These are phyloP conservation scores for Tragelaphus oryx DNA, from an alignment of 2,797 vertebrate species.

Conservation along the genomic window DNA sequence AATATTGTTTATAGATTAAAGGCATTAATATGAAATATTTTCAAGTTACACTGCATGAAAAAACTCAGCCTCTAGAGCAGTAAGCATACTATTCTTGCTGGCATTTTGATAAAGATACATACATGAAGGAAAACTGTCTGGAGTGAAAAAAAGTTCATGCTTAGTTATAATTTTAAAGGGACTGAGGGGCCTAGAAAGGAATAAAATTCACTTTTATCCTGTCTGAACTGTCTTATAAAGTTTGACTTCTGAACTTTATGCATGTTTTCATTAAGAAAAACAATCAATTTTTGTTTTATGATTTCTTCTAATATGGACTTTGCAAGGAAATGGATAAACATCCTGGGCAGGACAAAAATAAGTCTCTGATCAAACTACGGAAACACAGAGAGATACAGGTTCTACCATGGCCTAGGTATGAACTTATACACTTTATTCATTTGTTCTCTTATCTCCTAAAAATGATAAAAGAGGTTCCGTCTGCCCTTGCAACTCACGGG, in stretches of 20 bases:
- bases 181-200: neutral
- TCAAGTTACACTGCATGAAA: neutral
- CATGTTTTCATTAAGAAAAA: conserved; percentile 20
- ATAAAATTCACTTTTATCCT: neutral
- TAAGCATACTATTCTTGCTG: neutral
- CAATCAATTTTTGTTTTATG: neutral
- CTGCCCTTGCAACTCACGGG: neutral
- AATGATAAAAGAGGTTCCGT: neutral
- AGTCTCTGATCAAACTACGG: neutral
- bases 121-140: neutral
- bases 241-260: neutral
- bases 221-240: neutral
- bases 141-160: neutral
- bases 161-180: neutral
- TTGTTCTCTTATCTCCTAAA: neutral
- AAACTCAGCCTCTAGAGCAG: neutral
- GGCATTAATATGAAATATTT: neutral
- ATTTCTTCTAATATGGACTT: neutral
- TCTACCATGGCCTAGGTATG: neutral
- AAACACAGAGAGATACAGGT: neutral
- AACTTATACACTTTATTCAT: neutral
- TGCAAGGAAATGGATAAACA: conserved; percentile 11
- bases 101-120: conserved; percentile 10
- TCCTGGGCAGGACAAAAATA: neutral
- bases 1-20: neutral